These are phyloP conservation scores for Scaptomyza parva DNA, from an alignment of 2,888 invertebrate genomes.

Conservation along the genomic window DNA sequence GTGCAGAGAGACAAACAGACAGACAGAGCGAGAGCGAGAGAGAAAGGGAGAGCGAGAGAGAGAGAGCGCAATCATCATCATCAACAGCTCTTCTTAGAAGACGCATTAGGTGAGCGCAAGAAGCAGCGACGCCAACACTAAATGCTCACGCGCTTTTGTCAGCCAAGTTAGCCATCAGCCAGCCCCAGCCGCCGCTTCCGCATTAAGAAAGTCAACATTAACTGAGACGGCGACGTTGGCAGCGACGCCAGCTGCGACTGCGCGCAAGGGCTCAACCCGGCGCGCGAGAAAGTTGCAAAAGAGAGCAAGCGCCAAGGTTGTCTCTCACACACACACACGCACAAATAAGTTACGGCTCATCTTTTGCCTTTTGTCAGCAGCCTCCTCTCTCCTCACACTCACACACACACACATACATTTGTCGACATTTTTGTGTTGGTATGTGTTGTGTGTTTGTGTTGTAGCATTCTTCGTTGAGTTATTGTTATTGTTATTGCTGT, in stretches of 20 bases:
- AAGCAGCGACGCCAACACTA: constrained; percentile 53
- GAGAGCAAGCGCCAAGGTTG: constrained; percentile 65
- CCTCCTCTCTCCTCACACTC: constrained; percentile 36
- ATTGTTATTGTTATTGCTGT: constrained; percentile 45
- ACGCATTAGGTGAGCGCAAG: constrained; percentile 50
- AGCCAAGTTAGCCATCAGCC: no score
- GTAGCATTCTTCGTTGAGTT: constrained; percentile 39
- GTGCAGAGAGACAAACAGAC: not conserved
- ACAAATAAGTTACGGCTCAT: constrained; percentile 11
- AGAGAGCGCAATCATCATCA: constrained; percentile 31
- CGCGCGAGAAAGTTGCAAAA: constrained; percentile 67
- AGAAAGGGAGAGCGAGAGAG: constrained; percentile 13
- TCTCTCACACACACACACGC: constrained; percentile 36
- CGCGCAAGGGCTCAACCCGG: constrained; percentile 46
- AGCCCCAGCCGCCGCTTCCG: constrained; percentile 61
- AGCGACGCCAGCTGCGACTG: constrained; percentile 37
- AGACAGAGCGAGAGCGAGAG: constrained; percentile 8
- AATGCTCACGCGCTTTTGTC: constrained; percentile 67
- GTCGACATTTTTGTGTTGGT: constrained; percentile 14
- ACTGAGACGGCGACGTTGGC: constrained; percentile 26
- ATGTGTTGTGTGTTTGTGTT: constrained; percentile 12
- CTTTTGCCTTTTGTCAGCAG: constrained; percentile 29
- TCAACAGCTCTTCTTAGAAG: constrained; percentile 60
- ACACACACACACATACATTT: constrained; percentile 3
- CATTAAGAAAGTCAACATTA: constrained; percentile 69